phyloP scores from a whole-genome alignment of 2,113 vertebrate species.

The Lophotis ruficrista region DNA sequence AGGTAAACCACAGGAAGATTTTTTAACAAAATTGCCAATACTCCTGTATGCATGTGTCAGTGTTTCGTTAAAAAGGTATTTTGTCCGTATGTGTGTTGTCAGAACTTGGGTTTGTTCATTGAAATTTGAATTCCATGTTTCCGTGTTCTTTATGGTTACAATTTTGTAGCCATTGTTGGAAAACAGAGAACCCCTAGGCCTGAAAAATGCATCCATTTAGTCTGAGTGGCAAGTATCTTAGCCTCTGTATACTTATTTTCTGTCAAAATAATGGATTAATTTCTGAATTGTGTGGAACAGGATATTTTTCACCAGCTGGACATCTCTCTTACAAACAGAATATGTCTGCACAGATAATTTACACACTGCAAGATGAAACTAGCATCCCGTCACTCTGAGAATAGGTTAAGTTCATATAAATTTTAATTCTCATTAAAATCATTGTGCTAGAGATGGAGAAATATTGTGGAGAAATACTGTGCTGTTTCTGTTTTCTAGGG shows the following conservation, averaged over 20 bases:
- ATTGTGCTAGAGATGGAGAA: conserved; percentile 10
- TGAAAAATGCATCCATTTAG: not conserved
- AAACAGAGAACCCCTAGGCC: not conserved
- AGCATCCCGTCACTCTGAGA: not conserved
- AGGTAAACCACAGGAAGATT: not conserved
- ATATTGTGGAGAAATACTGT: conserved; percentile 18
- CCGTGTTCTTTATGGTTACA: not conserved
- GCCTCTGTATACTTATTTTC: not conserved
- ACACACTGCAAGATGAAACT: not conserved
- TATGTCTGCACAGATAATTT: not conserved
- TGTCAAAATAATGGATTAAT: conserved; percentile 10
- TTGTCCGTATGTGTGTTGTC: not conserved
- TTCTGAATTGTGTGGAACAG: not conserved
- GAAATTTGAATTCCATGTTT: not conserved
- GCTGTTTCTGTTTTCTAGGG: not conserved
- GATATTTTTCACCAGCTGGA: not conserved
- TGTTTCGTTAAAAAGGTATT: not conserved
- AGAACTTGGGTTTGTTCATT: not conserved
- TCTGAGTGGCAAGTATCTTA: not conserved
- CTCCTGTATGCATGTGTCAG: not conserved
- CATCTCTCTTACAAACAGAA: not conserved
- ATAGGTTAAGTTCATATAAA: conserved; percentile 7
- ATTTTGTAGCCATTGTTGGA: not conserved
- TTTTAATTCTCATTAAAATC: conserved; percentile 50
- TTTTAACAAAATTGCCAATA: not conserved